phyloP scores from a whole-genome alignment of 2,113 vertebrate species.

The Pimephales promelas region DNA sequence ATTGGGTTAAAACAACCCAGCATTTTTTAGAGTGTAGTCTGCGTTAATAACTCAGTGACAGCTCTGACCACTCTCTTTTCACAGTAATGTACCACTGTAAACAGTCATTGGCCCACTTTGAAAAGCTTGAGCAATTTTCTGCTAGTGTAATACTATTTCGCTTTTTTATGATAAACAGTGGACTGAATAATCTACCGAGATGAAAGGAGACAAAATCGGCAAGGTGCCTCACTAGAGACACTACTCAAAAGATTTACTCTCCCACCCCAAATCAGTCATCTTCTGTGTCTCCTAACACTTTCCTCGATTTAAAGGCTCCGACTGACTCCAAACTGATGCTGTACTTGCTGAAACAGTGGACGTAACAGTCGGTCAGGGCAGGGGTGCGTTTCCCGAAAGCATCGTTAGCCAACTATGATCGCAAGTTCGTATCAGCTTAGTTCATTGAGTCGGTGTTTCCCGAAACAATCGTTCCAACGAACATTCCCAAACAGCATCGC shows the following conservation, averaged over 20 bases:
- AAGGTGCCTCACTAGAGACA: constrained; percentile 53
- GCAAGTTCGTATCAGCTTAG: no score
- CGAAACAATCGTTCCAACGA: no score
- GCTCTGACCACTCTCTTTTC: constrained; percentile 49
- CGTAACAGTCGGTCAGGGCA: not conserved
- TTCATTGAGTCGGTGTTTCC: no score
- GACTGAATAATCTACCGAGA: constrained; percentile 60
- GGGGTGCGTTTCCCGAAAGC: no score
- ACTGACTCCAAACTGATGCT: not conserved
- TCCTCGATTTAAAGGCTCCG: constrained; percentile 27
- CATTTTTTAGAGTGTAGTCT: no score
- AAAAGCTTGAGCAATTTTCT: constrained; percentile 60
- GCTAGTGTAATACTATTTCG: constrained; percentile 54
- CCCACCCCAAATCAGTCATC: constrained; percentile 56
- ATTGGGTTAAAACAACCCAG: no score
- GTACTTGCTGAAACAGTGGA: not conserved
- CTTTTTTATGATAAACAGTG: constrained; percentile 63
- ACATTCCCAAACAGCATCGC: no score
- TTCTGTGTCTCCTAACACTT: constrained; percentile 29
- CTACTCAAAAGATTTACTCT: constrained; percentile 55
- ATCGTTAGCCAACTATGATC: no score
- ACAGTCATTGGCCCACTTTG: constrained; percentile 58
- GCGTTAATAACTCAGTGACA: constrained; percentile 55
- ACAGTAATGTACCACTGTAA: constrained; percentile 62
- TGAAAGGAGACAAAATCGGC: constrained; percentile 59